Conservation (phyloP, 2,113 vertebrate species). For the Solenodon paradoxus region DNA sequence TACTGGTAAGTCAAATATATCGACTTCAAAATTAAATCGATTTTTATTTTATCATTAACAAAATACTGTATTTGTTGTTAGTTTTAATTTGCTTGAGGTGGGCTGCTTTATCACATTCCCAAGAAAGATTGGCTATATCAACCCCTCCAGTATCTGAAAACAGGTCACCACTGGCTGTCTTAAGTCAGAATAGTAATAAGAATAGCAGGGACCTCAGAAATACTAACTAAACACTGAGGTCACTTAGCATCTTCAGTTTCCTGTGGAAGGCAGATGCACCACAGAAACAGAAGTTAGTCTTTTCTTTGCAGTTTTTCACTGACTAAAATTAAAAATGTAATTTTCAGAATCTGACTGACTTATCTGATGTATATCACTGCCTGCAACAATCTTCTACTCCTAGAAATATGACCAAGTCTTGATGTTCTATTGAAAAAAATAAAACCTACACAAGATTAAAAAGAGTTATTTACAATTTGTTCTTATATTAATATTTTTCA, state of each 20-base stretch:
- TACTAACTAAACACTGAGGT: background rate
- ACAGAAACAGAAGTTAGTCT: background rate
- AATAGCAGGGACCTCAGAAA: background rate
- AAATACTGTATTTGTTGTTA: background rate
- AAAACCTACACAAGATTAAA: slow-evolving; percentile 26
- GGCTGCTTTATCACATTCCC: background rate
- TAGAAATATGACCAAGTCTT: background rate
- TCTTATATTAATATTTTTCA: slow-evolving; percentile 5
- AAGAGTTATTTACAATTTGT: slow-evolving; percentile 7
- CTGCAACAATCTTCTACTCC: background rate
- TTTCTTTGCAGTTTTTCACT: background rate
- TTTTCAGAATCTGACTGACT: background rate
- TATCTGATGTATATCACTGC: background rate
- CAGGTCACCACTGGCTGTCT: background rate
- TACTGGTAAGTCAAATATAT: background rate
- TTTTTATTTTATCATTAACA: slow-evolving; percentile 36
- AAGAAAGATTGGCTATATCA: background rate
- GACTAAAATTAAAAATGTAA: background rate
- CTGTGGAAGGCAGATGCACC: background rate
- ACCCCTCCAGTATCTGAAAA: background rate
- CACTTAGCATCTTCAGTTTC: background rate
- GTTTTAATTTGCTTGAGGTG: background rate
- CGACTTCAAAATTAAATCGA: background rate
- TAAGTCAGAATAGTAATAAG: background rate
- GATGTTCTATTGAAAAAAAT: background rate